Percentiles rank a stretch among this genome's conserved stretches.
These are phyloP conservation scores for Polyodon spathula DNA, from an alignment of 2,113 vertebrate species.

Conservation along the genomic window DNA sequence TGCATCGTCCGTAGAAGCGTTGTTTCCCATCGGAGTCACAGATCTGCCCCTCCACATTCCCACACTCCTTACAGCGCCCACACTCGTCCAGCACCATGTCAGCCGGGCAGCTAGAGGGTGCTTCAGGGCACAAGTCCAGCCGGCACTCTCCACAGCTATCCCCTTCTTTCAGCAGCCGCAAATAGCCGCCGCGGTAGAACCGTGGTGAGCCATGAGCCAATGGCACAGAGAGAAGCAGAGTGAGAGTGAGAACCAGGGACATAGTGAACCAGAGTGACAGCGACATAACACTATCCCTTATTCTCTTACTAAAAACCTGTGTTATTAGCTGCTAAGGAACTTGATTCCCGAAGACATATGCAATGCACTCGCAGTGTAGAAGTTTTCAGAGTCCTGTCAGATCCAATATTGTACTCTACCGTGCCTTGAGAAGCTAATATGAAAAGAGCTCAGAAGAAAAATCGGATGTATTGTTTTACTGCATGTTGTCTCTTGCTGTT, in stretches of 20 bases:
- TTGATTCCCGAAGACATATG: no score
- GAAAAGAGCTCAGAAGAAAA: no score
- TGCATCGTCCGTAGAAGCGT: slow-evolving; percentile 30
- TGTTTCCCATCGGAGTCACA: slow-evolving; percentile 39
- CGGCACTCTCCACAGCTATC: slow-evolving; percentile 26
- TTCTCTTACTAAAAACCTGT: no score
- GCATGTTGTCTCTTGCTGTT: no score
- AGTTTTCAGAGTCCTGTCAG: no score
- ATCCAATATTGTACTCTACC: no score
- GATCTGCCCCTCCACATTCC: slow-evolving; percentile 34
- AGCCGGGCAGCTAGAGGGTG: slow-evolving; percentile 23
- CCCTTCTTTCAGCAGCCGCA: slow-evolving; percentile 29
- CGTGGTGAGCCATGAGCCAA: slow-evolving; percentile 24
- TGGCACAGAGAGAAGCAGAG: slow-evolving; percentile 13
- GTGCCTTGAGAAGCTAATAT: no score
- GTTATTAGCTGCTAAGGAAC: no score
- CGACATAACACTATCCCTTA: no score
- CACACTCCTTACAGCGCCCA: slow-evolving; percentile 33
- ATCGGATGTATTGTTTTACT: no score
- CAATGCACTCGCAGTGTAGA: no score
- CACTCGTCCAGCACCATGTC: slow-evolving; percentile 29
- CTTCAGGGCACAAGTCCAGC: slow-evolving; percentile 27
- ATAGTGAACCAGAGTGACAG: background rate
- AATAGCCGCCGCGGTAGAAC: slow-evolving; percentile 29
- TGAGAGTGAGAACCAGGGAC: background rate